Base-by-base conservation (phyloP, 2,888 invertebrate genomes). In the Ichneumoninae sp. region DNA sequence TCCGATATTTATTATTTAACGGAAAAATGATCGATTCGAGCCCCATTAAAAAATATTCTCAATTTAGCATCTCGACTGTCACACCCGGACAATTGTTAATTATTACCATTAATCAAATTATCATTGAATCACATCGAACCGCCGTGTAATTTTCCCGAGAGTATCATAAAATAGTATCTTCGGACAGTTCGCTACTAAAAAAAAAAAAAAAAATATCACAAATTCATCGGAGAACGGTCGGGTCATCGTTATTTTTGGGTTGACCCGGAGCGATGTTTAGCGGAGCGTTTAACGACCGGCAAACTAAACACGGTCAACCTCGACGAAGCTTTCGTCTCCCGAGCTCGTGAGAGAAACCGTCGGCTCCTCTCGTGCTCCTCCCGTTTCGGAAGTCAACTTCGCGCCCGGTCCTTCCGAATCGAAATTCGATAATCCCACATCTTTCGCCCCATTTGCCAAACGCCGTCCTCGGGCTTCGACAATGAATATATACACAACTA, bases 231-330 rank as follows among this genome's bases (percentile, higher is more conserved):
- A 40, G 57, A 22, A 66, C 70, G 78, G 57, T 70, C 22, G 73
- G 76, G 68, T 84, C 77, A 47, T 40, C 47, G 68, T 84, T 84
- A 84, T 84, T 81, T 81, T 81, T 69, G 50, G 77, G 44, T 52
- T 83, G 81, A 83, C 80, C 83, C 50, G 47, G 66, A 36, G 65
- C 47, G 54, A 57, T 57, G 60, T 50, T 60, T 57, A 57, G 57
- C 44, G 5, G 44, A 74, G 69, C 60, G 60, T 75, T 81, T 63
- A 81, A 36, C 60, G 75, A 63, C 63, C 52, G 63, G 22, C 36
- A 36, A 65, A 60, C 68, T 50, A 57, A 54, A 54, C 66, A 47
- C 30, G 30, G 40, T 68, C 16, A 66, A 44, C 68, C n/a, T 22
- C 22, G 16, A 40, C 3, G 44, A 30, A 75, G 75, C 50, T 50